Conservation (phyloP, 2,888 invertebrate species). For the Polymixis lichenea region DNA sequence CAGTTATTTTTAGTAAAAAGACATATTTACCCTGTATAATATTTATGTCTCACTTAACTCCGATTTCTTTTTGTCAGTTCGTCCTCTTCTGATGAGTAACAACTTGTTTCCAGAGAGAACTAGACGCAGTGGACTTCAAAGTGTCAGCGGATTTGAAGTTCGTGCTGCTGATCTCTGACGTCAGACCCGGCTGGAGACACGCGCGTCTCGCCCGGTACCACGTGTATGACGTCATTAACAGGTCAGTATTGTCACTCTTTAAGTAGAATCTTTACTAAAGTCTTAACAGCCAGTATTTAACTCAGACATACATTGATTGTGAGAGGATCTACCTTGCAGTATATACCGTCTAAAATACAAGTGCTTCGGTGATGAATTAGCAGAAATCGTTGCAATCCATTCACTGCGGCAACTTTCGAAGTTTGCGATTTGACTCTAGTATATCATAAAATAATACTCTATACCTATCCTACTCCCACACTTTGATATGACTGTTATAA, state of each 20-base stretch:
- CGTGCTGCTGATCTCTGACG: conserved; percentile 94
- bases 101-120: conserved; percentile 91
- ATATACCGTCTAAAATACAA: neutral
- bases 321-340: neutral
- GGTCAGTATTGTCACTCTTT: conserved; percentile 80
- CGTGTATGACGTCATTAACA: conserved; percentile 92
- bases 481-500: neutral
- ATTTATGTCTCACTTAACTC: neutral
- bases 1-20: neutral
- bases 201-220: conserved; percentile 92
- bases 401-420: neutral
- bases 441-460: neutral
- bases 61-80: neutral
- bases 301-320: neutral
- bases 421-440: neutral
- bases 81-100: neutral
- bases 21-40: neutral
- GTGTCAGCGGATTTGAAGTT: conserved; percentile 95
- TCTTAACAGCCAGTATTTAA: neutral
- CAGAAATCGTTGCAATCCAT: neutral
- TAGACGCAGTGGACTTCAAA: conserved; percentile 94
- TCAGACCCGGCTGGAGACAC: conserved; percentile 91
- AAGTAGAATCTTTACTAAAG: neutral
- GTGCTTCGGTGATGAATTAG: neutral
- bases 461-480: neutral